Evolutionary conservation across 2,113 vertebrate genomes (phyloP), one percentile per base, ranked within the genome.

Genomic region (Vidua macroura): DNA sequence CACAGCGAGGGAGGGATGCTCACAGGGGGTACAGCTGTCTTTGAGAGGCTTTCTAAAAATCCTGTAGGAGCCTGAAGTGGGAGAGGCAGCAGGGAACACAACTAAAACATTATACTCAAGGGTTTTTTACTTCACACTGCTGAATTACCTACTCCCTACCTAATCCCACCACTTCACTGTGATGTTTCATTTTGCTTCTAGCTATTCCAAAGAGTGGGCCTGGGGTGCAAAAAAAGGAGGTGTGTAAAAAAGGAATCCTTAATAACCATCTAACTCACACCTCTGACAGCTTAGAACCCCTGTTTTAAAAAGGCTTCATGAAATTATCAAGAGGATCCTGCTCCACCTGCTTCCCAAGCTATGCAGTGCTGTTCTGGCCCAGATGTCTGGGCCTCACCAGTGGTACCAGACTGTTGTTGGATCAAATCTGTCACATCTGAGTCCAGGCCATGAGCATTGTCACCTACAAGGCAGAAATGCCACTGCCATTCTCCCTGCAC

Each of bases 41-140:
- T 31, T 59, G 41, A 82, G 46, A 82, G 63, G 53, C 70, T 95
- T 91, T 90, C 70, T 89, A 19, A 70, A 92, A 91, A 43, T 13
- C 46, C 31, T 72, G 2, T 15, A 13, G 10, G 28, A 89, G 37
- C 56, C 53, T 87, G 2, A 82, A 92, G 89, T 35, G 67, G 73
- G n/a, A 81, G 16, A 85, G 70, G 51, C 70, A 92, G 70, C 70
- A 92, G 56, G 53, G 21, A 80, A 80, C n/a, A 37, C 18, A 59
- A 63, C 63, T 77, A 49, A 81, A 77, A 4, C 27, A 30, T 43
- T 16, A 3, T 3, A 39, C 5, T 76, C 15, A 6, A 58, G 22
- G 73, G n/a, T 39, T 76, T 91, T 79, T 58, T 46, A 37, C 70
- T 58, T 74, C 77, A 64, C 21, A 4, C 33, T 60, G 35, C 27